A percentile compares a stretch with the other conserved stretches of the same genome.
phyloP scores from a whole-genome alignment of 2,113 vertebrate genomes.

The Myiopsitta monachus region DNA sequence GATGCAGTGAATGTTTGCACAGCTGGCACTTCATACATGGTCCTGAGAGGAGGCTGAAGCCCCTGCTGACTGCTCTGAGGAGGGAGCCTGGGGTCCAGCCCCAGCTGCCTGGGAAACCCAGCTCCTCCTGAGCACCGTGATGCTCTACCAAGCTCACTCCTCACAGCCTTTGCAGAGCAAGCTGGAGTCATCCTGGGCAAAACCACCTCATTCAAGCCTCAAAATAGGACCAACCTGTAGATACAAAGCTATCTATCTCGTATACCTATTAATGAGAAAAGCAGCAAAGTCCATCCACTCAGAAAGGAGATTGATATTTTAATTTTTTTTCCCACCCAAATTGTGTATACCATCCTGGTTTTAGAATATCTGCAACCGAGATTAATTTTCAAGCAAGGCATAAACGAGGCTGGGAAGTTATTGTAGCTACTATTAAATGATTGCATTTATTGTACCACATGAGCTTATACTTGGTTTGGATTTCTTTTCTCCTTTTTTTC shows the following conservation, averaged over 20 bases:
- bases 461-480: neutral
- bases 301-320: neutral
- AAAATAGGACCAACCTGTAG: neutral
- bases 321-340: neutral
- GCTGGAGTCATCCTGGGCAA: neutral
- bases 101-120: fast-evolving
- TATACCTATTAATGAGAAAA: neutral
- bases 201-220: neutral
- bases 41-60: neutral
- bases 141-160: neutral
- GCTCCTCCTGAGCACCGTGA: neutral
- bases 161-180: neutral
- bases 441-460: neutral
- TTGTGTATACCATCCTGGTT: neutral
- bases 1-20: neutral
- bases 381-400: neutral
- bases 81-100: neutral
- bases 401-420: neutral
- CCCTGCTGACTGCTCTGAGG: neutral
- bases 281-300: neutral
- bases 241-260: neutral
- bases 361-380: neutral
- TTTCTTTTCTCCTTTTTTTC: neutral
- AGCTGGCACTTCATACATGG: neutral
- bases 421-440: neutral